Base-by-base conservation (phyloP, 2,113 vertebrate species). In the Sander lucioperca region DNA sequence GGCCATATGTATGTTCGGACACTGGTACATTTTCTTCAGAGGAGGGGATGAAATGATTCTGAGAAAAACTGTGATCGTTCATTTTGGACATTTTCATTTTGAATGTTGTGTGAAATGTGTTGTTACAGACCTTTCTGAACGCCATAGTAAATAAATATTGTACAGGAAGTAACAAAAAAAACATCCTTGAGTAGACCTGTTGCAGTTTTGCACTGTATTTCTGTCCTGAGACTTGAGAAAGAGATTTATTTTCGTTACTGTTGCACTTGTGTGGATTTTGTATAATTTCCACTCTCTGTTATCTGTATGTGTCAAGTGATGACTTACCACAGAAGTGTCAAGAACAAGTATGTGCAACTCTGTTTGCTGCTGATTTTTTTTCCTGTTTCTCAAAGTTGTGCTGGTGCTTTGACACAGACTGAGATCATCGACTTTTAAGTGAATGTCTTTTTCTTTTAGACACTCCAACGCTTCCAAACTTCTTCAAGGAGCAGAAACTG, bases 381-480 rank as follows among this genome's bases (percentile, higher is more conserved):
- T 27, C 13, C 33, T 43, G 13, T 84, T 65, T 79, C 79, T 77
- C 61, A 58, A 85, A 70, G 56, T 79, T 62, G 7, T 53, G 75
- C 45, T 72, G 74, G 19, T 69, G 66, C 74, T 91, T 88, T 86
- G 67, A 84, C 85, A 86, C 76, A 76, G 33, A 73, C 56, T n/a
- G 15, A 80, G 83, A 79, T 80, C 63, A 67, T 61, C 13, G 59
- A 73, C 79, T 89, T 86, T 85, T 6, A 91, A 84, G 54, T 10
- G 0, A 75, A 74, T 59, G 62, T 82, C 64, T 83, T 81, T 74
- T 72, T 79, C 63, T 86, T 64, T 88, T 39, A 59, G 63, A 65
- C 23, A 61, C 66, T n/a, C 50, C 85, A 27, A 83, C 43, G 39
- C 64, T 82, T 70, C 82, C 59, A 53, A 47, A 18, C 25, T 6